Evolutionary conservation across 1,140 invertebrate genomes (phyloP).

Genomic region (Camponotus floridanus): DNA sequence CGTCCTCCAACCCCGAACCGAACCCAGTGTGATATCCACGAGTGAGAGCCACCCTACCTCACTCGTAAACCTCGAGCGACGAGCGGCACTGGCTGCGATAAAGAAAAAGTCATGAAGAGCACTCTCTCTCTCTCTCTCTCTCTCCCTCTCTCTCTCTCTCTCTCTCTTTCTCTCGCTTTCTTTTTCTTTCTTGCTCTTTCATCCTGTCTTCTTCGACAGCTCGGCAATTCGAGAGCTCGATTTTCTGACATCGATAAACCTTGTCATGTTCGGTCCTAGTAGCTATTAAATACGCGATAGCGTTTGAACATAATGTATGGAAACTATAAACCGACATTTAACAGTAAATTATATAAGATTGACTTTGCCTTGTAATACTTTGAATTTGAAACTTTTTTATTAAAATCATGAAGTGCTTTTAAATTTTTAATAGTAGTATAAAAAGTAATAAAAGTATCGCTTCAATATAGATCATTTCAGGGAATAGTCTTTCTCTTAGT

Average conservation of each 20-base stretch:
- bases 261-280: not conserved
- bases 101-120: conserved; percentile 59
- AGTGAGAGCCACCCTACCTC: conserved; percentile 67
- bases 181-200: not conserved
- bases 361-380: not conserved
- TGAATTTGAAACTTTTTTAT: not conserved
- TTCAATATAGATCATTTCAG: too few relatives aligned
- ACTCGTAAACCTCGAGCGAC: conserved; percentile 77
- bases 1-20: conserved; percentile 62
- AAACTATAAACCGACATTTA: conserved; percentile 40
- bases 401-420: not conserved
- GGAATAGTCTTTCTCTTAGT: too few relatives aligned
- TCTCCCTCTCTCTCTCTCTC: conserved; percentile 33
- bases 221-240: conserved; percentile 29
- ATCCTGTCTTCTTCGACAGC: not conserved
- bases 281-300: conserved; percentile 18
- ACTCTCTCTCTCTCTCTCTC: not conserved
- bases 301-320: not conserved
- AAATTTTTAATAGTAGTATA: not conserved
- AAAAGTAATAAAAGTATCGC: not conserved
- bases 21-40: conserved; percentile 74
- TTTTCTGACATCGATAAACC: conserved; percentile 36
- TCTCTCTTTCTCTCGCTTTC: not conserved
- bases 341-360: not conserved
- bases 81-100: conserved; percentile 66